Conservation (phyloP, 2,888 invertebrate species). For the Lordiphosa andalusiaca region DNA sequence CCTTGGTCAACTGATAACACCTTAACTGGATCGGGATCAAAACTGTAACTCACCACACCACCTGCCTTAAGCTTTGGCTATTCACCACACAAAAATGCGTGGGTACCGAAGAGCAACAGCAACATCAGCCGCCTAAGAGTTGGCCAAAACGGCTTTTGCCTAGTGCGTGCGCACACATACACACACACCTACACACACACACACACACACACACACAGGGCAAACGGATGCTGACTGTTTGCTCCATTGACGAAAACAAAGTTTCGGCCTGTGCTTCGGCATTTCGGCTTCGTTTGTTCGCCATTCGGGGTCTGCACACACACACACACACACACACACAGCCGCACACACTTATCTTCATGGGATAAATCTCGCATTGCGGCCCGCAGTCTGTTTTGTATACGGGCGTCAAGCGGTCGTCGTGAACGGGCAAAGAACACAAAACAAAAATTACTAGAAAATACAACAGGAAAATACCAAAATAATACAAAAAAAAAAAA, state of each 20-base stretch:
- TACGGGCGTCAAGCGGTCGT: conserved; percentile 80
- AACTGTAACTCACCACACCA: too few relatives aligned
- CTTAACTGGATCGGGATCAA: too few relatives aligned
- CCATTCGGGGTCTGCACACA: conserved; percentile 12
- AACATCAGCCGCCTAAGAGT: conserved; percentile 9
- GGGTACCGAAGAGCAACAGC: conserved; percentile 1
- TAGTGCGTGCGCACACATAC: conserved; percentile 26
- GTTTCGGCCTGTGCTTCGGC: conserved; percentile 21
- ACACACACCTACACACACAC: conserved; percentile 18
- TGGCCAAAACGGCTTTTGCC: conserved; percentile 8
- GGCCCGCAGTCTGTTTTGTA: conserved; percentile 79
- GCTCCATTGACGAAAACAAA: conserved; percentile 48
- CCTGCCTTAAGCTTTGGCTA: too few relatives aligned
- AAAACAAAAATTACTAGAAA: conserved; percentile 18
- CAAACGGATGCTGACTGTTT: conserved; percentile 61
- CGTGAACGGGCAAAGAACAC: conserved; percentile 55
- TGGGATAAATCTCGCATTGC: conserved; percentile 76
- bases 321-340: conserved; percentile 25
- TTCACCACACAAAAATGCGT: too few relatives aligned
- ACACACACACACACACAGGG: conserved; percentile 5
- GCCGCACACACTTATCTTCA: conserved; percentile 57
- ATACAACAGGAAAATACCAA: conserved; percentile 15
- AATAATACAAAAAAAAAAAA: conserved; percentile 30
- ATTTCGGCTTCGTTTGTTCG: conserved; percentile 17
- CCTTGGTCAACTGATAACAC: too few relatives aligned